phyloP scores from a whole-genome alignment of 2,797 vertebrate genomes.

The Syngnathus acus region DNA sequence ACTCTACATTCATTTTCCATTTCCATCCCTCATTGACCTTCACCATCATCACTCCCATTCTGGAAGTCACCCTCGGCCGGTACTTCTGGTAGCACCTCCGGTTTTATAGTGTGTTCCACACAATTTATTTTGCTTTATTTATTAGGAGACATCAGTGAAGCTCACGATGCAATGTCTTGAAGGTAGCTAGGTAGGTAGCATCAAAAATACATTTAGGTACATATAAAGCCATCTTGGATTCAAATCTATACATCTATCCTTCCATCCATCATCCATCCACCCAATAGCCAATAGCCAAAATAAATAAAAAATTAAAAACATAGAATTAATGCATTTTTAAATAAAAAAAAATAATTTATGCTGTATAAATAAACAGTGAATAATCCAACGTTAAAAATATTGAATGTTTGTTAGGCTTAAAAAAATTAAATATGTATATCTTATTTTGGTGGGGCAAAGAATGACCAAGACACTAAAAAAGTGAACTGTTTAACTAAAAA shows the following conservation, averaged over 20 bases:
- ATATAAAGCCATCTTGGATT: too few species aligned
- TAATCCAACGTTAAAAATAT: neutral
- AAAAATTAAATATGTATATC: too few species aligned
- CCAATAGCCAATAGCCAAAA: neutral
- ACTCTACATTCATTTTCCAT: constrained; percentile 65
- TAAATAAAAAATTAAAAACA: neutral
- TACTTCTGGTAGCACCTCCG: constrained; percentile 27
- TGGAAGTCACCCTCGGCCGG: constrained; percentile 34
- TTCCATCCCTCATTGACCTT: constrained; percentile 58
- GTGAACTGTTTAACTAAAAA: too few species aligned
- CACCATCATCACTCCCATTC: constrained; percentile 39
- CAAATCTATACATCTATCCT: too few species aligned
- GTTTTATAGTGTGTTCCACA: neutral
- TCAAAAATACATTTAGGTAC: too few species aligned
- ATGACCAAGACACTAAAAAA: too few species aligned
- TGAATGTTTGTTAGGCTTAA: too few species aligned
- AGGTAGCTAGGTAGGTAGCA: neutral
- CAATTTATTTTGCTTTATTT: neutral
- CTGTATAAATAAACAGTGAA: neutral
- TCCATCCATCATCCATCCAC: neutral
- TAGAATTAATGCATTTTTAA: neutral
- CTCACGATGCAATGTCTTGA: neutral
- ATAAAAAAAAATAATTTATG: neutral
- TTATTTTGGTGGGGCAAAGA: too few species aligned
- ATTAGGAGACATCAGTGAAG: neutral